Base-by-base conservation (phyloP, 1,140 invertebrate species). In the Caerostris darwini region DNA sequence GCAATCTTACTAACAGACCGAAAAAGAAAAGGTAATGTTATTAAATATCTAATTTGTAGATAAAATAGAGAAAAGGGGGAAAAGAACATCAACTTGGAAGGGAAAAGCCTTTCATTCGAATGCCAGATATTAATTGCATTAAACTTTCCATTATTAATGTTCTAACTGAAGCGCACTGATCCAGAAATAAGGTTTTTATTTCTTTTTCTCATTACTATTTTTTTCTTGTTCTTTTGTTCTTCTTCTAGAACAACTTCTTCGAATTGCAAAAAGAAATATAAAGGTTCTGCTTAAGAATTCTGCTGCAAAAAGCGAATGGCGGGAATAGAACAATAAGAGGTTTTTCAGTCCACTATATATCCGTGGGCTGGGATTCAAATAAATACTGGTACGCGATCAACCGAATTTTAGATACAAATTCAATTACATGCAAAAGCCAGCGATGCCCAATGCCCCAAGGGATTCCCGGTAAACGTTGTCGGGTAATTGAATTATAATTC, bases 1-100 rank as follows among this genome's bases (percentile, higher is more conserved):
- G 8, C 83, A 87, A 81, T 82, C 85, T 89, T 92, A 67, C 61
- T 88, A 94, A 94, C 92, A 94, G 59, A 89, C 71, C 85, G n/a
- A 94, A 94, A 94, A 87, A 58, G 69, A 93, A 88, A 19, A 34
- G 34, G 58, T 94, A 94, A 94, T 89, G 92, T 88, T 94, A 94
- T 94, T 94, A 94, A 94, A 94, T 94, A 94, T 94, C 92, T 94
- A 94, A 94, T 94, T 94, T 94, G 85, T 94, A 94, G 92, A 94
- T 94, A 94, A 94, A 94, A 88, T 88, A 94, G 86, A 85, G 92
- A n/a, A 93, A 71, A 17, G 92, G 92, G 58, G 53, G 54, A 69
- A 59, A 87, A 59, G 67, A 71, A 90, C 88, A 90, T 88, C 85
- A 89, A 64, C 92, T 88, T 57, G 54, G 58, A 64, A 53, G 81